Evolutionary conservation across 37 sponge, comb jelly and placozoan genomes (phyloP), one percentile per base, ranked within the genome.

Genomic region (Diacarnus erythraeanus): DNA sequence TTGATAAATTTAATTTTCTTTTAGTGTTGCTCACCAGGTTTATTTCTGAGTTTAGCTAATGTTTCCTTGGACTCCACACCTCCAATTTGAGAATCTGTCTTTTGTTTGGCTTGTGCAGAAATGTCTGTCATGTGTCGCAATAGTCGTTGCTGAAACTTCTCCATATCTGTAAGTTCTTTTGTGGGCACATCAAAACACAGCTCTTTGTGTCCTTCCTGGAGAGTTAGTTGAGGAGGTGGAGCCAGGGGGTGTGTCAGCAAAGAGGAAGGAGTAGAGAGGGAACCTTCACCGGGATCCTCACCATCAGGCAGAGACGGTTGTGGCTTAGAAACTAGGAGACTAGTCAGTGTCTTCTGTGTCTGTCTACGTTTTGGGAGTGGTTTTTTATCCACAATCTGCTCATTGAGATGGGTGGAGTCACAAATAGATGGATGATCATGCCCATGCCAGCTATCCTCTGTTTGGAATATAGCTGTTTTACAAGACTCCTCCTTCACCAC

Each of bases 21-120:
- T n/a, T n/a, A n/a, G 15, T 27, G 15, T 10, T 31, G 41, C 85
- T 21, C 26, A 77, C 85, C 85, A 44, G 85, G 85, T 33, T 77
- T 77, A 25, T 58, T 51, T 43, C 61, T 71, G 30, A 84, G 79
- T 44, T 69, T 39, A 21, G 78, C 39, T 1, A 84, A 6, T 6
- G 56, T 36, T 0, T 84, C 72, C 20, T 77, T 44, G 0, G 78
- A 42, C 51, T 36, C 23, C 67, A 12, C 23, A 15, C 0, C 30
- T 40, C 5, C 80, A 42, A 22, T 33, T 42, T 0, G 31, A 35
- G 67, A 20, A 10, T 18, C 51, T 51, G 30, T 27, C 73, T 6
- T 38, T 27, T 51, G 26, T 25, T 72, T 27, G 21, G 54, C 42
- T 60, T 64, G 34, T 20, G 43, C 35, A 10, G 2, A 17, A 25